Evolutionary conservation across 2,888 invertebrate species (phyloP).

Genomic region (Stenodema calcarata): DNA sequence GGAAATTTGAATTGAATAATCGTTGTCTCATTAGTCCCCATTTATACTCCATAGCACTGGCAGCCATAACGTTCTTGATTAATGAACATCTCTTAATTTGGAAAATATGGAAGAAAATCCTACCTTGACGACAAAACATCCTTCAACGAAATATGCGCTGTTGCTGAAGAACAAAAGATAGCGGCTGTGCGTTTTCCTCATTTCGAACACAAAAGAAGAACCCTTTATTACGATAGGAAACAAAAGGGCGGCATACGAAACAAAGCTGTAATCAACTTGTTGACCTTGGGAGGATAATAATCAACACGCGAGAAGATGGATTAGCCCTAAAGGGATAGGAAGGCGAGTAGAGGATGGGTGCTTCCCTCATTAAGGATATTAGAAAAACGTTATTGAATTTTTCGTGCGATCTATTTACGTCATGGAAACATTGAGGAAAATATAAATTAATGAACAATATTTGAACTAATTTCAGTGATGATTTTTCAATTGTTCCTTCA

Average conservation of each 20-base stretch:
- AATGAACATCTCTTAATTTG: too few relatives aligned
- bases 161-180: neutral
- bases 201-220: neutral
- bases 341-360: neutral
- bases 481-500: too few relatives aligned
- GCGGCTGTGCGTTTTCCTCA: neutral
- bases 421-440: neutral
- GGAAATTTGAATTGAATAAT: too few relatives aligned
- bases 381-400: neutral
- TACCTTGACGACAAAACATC: too few relatives aligned
- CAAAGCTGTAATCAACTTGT: neutral
- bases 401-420: neutral
- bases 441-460: neutral
- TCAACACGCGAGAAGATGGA: constrained; percentile 11
- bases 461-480: neutral
- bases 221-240: neutral
- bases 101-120: too few relatives aligned
- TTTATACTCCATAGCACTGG: too few relatives aligned
- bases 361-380: neutral
- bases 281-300: neutral
- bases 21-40: too few relatives aligned
- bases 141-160: neutral
- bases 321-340: neutral
- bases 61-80: too few relatives aligned
- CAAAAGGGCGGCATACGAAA: neutral